Conservation (phyloP, 2,888 invertebrate genomes). For the Odontothrips loti region DNA sequence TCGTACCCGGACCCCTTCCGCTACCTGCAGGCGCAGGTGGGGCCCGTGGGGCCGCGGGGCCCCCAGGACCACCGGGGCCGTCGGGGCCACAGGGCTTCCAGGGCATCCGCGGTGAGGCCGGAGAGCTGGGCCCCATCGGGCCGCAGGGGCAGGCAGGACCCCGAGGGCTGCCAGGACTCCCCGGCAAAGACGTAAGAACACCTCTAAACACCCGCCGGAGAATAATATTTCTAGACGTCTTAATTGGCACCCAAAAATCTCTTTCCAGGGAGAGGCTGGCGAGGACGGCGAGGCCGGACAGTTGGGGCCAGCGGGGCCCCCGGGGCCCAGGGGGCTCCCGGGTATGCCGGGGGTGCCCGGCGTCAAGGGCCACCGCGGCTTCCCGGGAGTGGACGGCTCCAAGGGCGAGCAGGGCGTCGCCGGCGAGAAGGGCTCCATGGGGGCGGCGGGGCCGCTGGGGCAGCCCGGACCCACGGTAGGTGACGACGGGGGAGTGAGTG, state of each 20-base stretch:
- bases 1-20: slow-evolving; percentile 63
- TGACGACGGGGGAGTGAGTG: too few relatives aligned
- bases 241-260: background rate
- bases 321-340: slow-evolving; percentile 68
- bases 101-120: slow-evolving; percentile 73
- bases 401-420: slow-evolving; percentile 73
- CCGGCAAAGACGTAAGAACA: slow-evolving; percentile 70
- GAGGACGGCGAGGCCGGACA: slow-evolving; percentile 77
- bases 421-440: slow-evolving; percentile 72
- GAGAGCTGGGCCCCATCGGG: slow-evolving; percentile 56
- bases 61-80: slow-evolving; percentile 54
- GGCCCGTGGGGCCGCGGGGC: slow-evolving; percentile 72
- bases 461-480: slow-evolving; percentile 63
- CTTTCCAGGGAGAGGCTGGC: slow-evolving; percentile 62
- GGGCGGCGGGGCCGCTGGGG: slow-evolving; percentile 65
- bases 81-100: slow-evolving; percentile 77
- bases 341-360: slow-evolving; percentile 78
- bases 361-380: slow-evolving; percentile 77
- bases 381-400: slow-evolving; percentile 70
- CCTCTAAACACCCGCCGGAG: too few relatives aligned
- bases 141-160: slow-evolving; percentile 58
- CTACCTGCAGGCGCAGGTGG: slow-evolving; percentile 75
- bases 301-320: slow-evolving; percentile 64
- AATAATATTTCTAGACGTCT: too few relatives aligned
- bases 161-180: slow-evolving; percentile 63